Evolutionary conservation across 2,113 vertebrate genomes (phyloP).

Genomic region (Dicerorhinus sumatrensis): DNA sequence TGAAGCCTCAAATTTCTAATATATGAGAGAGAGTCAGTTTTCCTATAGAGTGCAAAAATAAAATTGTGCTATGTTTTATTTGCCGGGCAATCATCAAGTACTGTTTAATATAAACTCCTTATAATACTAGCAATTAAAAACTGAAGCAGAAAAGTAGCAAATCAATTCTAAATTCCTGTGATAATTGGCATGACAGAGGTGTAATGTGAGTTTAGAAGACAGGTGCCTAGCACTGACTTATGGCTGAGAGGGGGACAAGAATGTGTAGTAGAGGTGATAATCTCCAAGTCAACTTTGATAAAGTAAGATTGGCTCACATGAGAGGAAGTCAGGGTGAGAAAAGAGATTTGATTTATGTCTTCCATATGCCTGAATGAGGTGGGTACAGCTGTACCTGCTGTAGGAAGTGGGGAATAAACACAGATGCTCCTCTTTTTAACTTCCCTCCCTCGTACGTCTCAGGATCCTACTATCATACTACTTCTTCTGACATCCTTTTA

Average conservation of each 20-base stretch:
- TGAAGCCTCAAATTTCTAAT: neutral
- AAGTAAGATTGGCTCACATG: neutral
- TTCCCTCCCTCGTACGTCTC: neutral
- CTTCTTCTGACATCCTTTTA: neutral
- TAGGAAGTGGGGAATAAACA: neutral
- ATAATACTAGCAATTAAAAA: no score
- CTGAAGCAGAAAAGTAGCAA: no score
- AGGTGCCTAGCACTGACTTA: no score
- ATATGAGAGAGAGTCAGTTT: neutral
- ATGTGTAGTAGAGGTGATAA: neutral
- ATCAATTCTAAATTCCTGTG: no score
- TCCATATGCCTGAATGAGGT: no score
- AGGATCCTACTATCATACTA: neutral
- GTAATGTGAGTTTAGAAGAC: no score
- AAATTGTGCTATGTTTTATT: no score
- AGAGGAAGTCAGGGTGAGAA: neutral
- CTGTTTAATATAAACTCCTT: no score
- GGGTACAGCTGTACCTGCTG: neutral
- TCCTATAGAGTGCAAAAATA: no score
- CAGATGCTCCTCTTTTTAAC: neutral
- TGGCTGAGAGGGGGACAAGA: neutral
- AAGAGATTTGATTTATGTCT: neutral
- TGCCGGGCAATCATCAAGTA: no score
- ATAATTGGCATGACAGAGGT: no score
- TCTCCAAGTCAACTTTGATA: neutral